phyloP scores from a whole-genome alignment of 2,888 invertebrate species.

The Frankliniella intonsa region DNA sequence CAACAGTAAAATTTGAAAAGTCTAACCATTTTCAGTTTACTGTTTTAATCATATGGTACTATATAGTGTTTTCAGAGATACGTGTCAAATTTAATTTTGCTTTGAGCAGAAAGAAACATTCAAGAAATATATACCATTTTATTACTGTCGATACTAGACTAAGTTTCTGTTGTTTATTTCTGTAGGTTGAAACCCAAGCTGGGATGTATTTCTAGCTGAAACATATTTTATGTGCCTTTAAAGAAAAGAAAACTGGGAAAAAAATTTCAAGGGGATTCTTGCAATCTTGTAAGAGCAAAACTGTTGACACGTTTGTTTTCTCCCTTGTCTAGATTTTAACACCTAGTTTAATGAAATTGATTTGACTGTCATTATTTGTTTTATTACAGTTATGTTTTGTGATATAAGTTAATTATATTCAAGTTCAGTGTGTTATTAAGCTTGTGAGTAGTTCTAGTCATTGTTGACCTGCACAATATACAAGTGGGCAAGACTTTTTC shows the following conservation, averaged over 20 bases:
- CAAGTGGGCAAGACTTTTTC: not conserved
- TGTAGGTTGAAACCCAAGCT: not conserved
- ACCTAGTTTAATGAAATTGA: not conserved
- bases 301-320: too few relatives aligned
- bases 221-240: not conserved
- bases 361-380: not conserved
- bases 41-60: too few relatives aligned
- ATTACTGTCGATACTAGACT: too few relatives aligned
- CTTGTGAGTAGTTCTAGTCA: constrained; percentile 26
- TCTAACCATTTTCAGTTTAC: too few relatives aligned
- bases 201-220: not conserved
- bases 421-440: not conserved
- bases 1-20: too few relatives aligned
- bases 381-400: constrained; percentile 8
- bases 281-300: not conserved
- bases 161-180: not conserved
- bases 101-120: too few relatives aligned
- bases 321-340: not conserved
- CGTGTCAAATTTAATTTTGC: too few relatives aligned
- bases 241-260: not conserved
- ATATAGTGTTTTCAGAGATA: too few relatives aligned
- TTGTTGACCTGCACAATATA: not conserved
- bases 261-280: not conserved
- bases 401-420: constrained; percentile 17
- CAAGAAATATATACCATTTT: too few relatives aligned